Base-by-base conservation (phyloP, 2,113 vertebrate genomes). In the Nycticryphes semicollaris region DNA sequence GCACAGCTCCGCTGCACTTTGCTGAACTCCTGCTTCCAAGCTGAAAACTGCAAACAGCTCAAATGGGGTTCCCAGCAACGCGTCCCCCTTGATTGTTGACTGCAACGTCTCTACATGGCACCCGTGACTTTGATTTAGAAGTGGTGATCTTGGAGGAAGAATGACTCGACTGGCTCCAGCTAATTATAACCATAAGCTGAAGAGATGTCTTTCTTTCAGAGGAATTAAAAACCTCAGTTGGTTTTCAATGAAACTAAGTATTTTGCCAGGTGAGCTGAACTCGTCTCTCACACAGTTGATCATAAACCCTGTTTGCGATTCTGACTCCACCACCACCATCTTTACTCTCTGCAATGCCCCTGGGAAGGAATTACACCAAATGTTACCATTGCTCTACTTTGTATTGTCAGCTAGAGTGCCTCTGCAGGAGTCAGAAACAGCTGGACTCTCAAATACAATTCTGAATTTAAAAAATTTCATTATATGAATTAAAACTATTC, bases 1-100 rank as follows among this genome's bases (percentile, higher is more conserved):
- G 89, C 84, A 64, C 35, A 85, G 95, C 82, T 93, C 84, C 70
- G 51, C 56, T 91, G 92, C 54, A 70, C 86, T 56, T 68, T 47
- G 39, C 20, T n/a, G 84, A 90, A 22, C 62, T 74, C 43, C 64
- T n/a, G 83, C 80, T 39, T 28, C 63, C 66, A 37, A 2, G 1
- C 21, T 2, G 64, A 69, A 57, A 67, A 11, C 25, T n/a, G 57
- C 75, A 74, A 17, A 25, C 9, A 57, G 33, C 68, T 59, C 41
- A 7, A 37, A 35, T 2, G 2, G 47, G 45, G 54, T 37, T 57
- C 87, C 74, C 5, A 25, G 14, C 54, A 84, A 24, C 0, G 7
- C 27, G 15, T 63, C 56, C 41, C 82, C 75, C 9, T 5, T 22
- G 16, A 60, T 10, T 62, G 31, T 1, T 3, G 21, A 9, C 83